Percentiles rank a stretch among this genome's conserved stretches.
Evolutionary conservation across 2,797 vertebrate species (phyloP).

Genomic region (Trachurus trachurus): DNA sequence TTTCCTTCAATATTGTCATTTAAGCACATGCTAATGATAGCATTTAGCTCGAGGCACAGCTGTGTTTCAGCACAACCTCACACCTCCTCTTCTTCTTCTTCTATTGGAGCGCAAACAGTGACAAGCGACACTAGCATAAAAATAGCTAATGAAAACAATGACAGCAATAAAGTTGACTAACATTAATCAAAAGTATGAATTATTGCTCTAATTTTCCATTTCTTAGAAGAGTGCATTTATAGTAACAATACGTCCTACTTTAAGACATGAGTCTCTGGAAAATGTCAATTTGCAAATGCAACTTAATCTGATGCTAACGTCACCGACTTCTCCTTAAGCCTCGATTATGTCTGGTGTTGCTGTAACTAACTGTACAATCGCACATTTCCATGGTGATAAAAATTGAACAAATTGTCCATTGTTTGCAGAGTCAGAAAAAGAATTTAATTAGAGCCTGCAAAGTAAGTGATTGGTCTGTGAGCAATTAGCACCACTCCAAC

Average conservation of each 20-base stretch:
- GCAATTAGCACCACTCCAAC: conserved; percentile 59
- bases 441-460: conserved; percentile 49
- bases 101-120: background rate
- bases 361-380: conserved; percentile 5
- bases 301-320: conserved; percentile 25
- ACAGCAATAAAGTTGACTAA: background rate
- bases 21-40: background rate
- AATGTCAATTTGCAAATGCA: background rate
- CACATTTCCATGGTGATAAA: conserved; percentile 41
- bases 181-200: background rate
- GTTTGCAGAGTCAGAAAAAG: conserved; percentile 48
- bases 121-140: background rate
- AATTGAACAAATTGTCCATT: conserved; percentile 50
- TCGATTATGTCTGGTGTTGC: conserved; percentile 13
- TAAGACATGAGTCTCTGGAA: background rate
- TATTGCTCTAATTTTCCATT: background rate
- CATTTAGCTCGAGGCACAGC: background rate
- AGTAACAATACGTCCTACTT: background rate
- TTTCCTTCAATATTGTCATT: background rate
- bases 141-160: background rate
- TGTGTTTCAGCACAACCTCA: background rate
- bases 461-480: conserved; percentile 54
- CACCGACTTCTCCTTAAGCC: background rate
- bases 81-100: no score
- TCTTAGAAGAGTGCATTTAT: background rate